phyloP scores from a whole-genome alignment of 2,113 vertebrate species.

The Cyanistes caeruleus region DNA sequence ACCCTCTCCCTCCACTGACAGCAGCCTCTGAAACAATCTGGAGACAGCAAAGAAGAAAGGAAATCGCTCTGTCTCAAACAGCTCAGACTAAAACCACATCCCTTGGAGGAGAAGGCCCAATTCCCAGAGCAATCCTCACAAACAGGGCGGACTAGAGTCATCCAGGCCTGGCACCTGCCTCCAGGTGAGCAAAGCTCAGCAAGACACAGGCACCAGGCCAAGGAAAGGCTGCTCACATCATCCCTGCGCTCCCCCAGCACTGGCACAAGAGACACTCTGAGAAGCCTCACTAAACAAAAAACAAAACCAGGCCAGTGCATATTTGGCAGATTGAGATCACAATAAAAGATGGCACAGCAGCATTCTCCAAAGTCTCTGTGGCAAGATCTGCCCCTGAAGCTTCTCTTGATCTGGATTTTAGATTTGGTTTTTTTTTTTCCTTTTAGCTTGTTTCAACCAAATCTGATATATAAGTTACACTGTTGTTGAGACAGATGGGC shows the following conservation, averaged over 20 bases:
- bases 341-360: background rate
- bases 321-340: background rate
- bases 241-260: background rate
- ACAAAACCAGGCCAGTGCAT: background rate
- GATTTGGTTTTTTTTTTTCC: background rate
- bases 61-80: background rate
- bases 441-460: background rate
- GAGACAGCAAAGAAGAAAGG: background rate
- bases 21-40: background rate
- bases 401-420: background rate
- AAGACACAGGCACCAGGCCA: fast-evolving
- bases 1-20: background rate
- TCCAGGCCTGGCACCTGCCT: background rate
- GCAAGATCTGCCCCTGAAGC: background rate
- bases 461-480: background rate
- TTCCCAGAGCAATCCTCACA: background rate
- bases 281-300: background rate
- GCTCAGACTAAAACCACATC: background rate
- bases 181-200: background rate
- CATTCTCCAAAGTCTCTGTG: background rate
- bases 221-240: background rate
- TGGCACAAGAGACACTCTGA: background rate
- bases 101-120: background rate
- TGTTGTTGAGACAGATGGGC: background rate
- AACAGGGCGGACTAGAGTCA: fast-evolving